Percentiles rank a stretch among this genome's conserved stretches.
Evolutionary conservation across 2,797 vertebrate genomes (phyloP).

Genomic region (Pogonophryne albipinna): DNA sequence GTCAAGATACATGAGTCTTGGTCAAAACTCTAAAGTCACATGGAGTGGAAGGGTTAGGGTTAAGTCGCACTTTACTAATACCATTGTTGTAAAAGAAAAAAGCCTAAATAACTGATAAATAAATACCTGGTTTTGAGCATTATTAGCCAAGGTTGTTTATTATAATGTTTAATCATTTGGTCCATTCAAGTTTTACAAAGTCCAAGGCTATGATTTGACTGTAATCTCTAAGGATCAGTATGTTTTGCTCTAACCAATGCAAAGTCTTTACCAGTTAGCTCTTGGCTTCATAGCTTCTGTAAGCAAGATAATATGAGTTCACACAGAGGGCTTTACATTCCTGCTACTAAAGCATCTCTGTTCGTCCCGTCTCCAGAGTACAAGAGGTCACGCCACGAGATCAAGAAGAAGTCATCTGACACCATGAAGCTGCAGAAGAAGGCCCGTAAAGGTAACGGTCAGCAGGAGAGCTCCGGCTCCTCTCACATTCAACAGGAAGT

Average conservation of each 20-base stretch:
- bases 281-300: background rate
- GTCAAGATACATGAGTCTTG: too few species aligned
- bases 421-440: slow-evolving; percentile 99
- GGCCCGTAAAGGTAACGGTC: slow-evolving; percentile 93
- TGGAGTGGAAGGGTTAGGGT: too few species aligned
- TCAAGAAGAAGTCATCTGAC: slow-evolving; percentile 98
- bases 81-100: too few species aligned
- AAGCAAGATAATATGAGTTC: slow-evolving; percentile 3
- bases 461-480: background rate
- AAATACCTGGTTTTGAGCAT: too few species aligned
- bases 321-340: slow-evolving; percentile 30
- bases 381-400: slow-evolving; percentile 97
- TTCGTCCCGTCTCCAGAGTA: slow-evolving; percentile 86
- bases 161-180: too few species aligned
- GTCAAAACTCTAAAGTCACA: too few species aligned
- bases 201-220: background rate
- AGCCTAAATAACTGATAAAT: too few species aligned
- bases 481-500: background rate
- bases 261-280: background rate
- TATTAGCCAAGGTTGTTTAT: too few species aligned
- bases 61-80: too few species aligned
- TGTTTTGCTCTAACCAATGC: background rate
- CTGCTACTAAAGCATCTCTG: slow-evolving; percentile 40
- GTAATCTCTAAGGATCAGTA: background rate
- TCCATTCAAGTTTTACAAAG: too few species aligned